Base-by-base conservation (phyloP, 2,888 invertebrate genomes). In the Trissonchulus latispiculum region DNA sequence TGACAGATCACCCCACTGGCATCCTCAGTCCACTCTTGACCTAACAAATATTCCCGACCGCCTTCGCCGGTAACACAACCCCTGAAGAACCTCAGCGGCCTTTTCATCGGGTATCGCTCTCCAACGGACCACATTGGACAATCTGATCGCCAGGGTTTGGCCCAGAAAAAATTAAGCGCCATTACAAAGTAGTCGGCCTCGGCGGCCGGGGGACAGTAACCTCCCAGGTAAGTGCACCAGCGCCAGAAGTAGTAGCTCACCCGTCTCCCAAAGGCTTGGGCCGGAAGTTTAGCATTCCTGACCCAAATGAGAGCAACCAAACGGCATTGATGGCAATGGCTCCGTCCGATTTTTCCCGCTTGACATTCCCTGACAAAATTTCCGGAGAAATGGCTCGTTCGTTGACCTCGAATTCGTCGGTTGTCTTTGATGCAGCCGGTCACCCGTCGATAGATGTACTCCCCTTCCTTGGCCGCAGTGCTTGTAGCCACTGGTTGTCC, bases 321-420 rank as follows among this genome's bases (percentile, higher is more conserved):
- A 81, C 79, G 64, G 80, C 77, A 75, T 79, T 79, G 77, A 81
- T 76, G 71, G 78, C 76, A 32, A 80, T 77, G 36, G 75, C 74
- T 67, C 80, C 80, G 23, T 77, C 76, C 31, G 73, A 74, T 72
- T 79, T 80, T 71, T 76, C 73, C 72, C n/a, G n/a, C n/a, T n/a
- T 77, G 78, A 74, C 81, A 81, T 72, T 80, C 78, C 76, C 80
- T 81, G 31, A 73, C 29, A n/a, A n/a, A 29, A 71, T 15, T 18
- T 48, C 36, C n/a, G 8, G 48, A 48, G 8, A 15, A 23, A 15
- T 8, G 8, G 23, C 48, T 48, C 48, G 48, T 15, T 48, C 48
- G 48, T 48, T 76, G 70, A 79, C 79, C 76, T n/a, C 77, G 77
- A 78, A 78, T 61, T 77, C 78, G 73, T 76, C 75, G 70, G 8